Conservation (phyloP, 2,797 vertebrate species). For the Chaetophractus vellerosus region DNA sequence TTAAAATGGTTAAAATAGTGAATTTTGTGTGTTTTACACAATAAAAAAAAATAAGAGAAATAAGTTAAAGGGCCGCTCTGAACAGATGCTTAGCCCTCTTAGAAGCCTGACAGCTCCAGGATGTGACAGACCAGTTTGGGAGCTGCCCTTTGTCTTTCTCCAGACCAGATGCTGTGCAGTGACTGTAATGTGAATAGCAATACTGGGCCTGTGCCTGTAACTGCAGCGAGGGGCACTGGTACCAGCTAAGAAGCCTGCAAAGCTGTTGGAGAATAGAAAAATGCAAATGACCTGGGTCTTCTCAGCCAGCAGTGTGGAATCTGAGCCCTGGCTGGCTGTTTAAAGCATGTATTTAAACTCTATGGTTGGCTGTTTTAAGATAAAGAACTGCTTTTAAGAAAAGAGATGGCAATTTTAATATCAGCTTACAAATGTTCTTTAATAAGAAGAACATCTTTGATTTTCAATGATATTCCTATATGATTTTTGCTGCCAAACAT, state of each 20-base stretch:
- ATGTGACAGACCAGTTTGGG: slow-evolving; percentile 24
- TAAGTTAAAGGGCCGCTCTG: neutral
- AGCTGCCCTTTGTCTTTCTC: slow-evolving; percentile 41
- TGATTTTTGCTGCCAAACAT: neutral
- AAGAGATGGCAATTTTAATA: neutral
- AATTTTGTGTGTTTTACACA: too few relatives aligned
- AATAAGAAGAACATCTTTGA: slow-evolving; percentile 25
- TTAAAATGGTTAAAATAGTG: too few relatives aligned
- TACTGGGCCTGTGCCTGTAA: slow-evolving; percentile 50
- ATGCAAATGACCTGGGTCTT: neutral
- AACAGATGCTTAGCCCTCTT: neutral
- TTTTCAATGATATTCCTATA: neutral
- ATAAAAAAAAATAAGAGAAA: neutral
- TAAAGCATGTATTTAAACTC: neutral
- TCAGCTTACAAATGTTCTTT: slow-evolving; percentile 8
- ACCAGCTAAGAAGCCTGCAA: neutral
- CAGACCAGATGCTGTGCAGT: slow-evolving; percentile 23
- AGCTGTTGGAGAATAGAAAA: neutral
- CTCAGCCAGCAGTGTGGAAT: neutral
- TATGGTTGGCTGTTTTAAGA: neutral
- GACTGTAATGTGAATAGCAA: slow-evolving; percentile 73
- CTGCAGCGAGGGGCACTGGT: neutral
- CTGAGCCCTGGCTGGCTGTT: neutral
- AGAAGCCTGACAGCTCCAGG: slow-evolving; percentile 52
- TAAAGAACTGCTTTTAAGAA: slow-evolving; percentile 6